phyloP scores from a whole-genome alignment of 1,140 invertebrate genomes.

The Steinernema khuongi region DNA sequence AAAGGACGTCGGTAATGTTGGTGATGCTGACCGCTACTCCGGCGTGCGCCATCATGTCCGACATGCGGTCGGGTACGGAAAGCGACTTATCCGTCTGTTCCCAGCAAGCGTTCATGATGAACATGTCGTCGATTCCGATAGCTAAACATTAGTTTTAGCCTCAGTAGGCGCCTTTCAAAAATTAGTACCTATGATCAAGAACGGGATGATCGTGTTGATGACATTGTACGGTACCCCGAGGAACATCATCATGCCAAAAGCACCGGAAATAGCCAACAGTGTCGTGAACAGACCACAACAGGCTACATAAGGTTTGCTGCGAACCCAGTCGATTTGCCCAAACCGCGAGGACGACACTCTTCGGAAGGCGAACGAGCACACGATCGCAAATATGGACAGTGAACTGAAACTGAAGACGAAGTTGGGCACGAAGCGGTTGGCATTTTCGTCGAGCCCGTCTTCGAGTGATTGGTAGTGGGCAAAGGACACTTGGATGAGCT shows the following conservation, averaged over 20 bases:
- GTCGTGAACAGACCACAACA: constrained; percentile 56
- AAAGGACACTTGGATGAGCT: constrained; percentile 52
- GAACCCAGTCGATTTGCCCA: constrained; percentile 48
- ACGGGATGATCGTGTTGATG: constrained; percentile 59
- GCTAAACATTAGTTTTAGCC: constrained; percentile 46
- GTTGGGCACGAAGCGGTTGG: constrained; percentile 55
- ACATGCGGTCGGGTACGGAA: constrained; percentile 48
- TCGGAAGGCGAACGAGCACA: constrained; percentile 42
- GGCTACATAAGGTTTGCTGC: constrained; percentile 55
- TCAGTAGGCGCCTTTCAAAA: background rate
- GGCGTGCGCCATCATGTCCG: constrained; percentile 59
- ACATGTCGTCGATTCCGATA: constrained; percentile 65
- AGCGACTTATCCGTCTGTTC: constrained; percentile 45
- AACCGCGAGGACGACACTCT: background rate
- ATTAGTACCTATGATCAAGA: constrained; percentile 49
- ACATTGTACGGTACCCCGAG: constrained; percentile 58
- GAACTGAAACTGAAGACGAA: constrained; percentile 54
- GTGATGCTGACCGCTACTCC: constrained; percentile 63
- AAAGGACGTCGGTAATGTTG: constrained; percentile 62
- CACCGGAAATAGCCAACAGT: constrained; percentile 49
- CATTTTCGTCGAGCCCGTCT: constrained; percentile 57
- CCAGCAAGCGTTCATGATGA: constrained; percentile 62
- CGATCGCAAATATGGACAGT: constrained; percentile 47
- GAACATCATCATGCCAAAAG: constrained; percentile 56
- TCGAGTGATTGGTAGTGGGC: constrained; percentile 57